Evolutionary conservation across 2,888 invertebrate genomes (phyloP).

Genomic region (Saturnia pavonia): DNA sequence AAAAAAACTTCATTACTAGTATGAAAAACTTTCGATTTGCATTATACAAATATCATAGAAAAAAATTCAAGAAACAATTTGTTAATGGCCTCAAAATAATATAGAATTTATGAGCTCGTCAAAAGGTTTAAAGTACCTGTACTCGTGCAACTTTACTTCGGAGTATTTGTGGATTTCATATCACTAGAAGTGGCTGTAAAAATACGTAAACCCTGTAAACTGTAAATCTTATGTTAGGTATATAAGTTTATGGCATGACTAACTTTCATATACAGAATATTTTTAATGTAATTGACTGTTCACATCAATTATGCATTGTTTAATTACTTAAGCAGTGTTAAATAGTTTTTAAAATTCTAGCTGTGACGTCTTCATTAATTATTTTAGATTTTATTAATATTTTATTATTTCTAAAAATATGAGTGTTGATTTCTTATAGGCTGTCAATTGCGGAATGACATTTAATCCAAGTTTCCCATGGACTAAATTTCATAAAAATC

Average conservation of each 20-base stretch:
- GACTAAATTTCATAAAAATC: too few relatives aligned
- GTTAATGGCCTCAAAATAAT: neutral
- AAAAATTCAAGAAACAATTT: neutral
- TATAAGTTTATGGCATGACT: neutral
- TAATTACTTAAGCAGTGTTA: too few relatives aligned
- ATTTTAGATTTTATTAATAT: too few relatives aligned
- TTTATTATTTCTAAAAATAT: too few relatives aligned
- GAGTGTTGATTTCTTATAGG: too few relatives aligned
- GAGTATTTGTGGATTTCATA: neutral
- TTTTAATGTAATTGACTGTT: too few relatives aligned
- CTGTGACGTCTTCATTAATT: too few relatives aligned
- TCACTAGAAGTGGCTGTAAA: neutral
- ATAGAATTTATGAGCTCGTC: neutral
- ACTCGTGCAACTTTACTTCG: neutral
- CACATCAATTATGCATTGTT: too few relatives aligned
- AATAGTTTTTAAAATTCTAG: too few relatives aligned
- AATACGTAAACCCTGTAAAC: neutral
- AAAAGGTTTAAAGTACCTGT: neutral
- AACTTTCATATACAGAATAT: too few relatives aligned
- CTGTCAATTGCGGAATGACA: too few relatives aligned
- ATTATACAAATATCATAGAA: neutral
- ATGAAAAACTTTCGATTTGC: neutral
- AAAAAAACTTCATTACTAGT: neutral
- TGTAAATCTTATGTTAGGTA: neutral
- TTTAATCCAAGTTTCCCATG: too few relatives aligned